A percentile compares a stretch with the other conserved stretches of the same genome.
Conservation (phyloP, 2,797 vertebrate genomes). For the Micromesistius poutassou region DNA sequence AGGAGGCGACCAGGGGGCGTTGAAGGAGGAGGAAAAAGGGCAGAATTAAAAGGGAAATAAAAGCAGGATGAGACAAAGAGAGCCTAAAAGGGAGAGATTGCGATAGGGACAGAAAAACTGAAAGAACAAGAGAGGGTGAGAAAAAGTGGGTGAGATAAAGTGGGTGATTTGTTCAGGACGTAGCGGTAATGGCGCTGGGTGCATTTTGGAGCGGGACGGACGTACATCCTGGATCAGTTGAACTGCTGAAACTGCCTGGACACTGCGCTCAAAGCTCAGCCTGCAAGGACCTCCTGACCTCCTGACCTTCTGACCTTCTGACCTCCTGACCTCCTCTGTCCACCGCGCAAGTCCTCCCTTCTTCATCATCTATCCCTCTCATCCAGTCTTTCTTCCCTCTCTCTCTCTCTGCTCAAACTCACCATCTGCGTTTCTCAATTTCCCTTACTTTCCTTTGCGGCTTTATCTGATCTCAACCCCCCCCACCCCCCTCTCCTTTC, state of each 20-base stretch:
- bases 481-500: too few relatives aligned
- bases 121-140: too few relatives aligned
- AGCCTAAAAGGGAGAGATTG: too few relatives aligned
- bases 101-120: too few relatives aligned
- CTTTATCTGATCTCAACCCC: not conserved
- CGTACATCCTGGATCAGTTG: not conserved
- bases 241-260: not conserved
- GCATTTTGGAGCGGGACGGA: not conserved
- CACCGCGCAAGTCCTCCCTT: slow-evolving; percentile 18
- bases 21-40: not conserved
- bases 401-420: slow-evolving; percentile 1
- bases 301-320: slow-evolving; percentile 34
- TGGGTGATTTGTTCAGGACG: not conserved
- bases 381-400: slow-evolving; percentile 21
- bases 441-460: not conserved
- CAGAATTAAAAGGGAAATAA: not conserved
- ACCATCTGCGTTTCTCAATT: not conserved
- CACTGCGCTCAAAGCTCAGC: not conserved
- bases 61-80: too few relatives aligned
- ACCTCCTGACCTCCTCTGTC: slow-evolving; percentile 40
- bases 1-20: slow-evolving; percentile 38
- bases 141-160: too few relatives aligned
- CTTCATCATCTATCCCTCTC: slow-evolving; percentile 26
- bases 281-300: slow-evolving; percentile 23
- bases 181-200: not conserved